phyloP scores from a whole-genome alignment of 2,888 invertebrate genomes.

The Eupsilia transversa region DNA sequence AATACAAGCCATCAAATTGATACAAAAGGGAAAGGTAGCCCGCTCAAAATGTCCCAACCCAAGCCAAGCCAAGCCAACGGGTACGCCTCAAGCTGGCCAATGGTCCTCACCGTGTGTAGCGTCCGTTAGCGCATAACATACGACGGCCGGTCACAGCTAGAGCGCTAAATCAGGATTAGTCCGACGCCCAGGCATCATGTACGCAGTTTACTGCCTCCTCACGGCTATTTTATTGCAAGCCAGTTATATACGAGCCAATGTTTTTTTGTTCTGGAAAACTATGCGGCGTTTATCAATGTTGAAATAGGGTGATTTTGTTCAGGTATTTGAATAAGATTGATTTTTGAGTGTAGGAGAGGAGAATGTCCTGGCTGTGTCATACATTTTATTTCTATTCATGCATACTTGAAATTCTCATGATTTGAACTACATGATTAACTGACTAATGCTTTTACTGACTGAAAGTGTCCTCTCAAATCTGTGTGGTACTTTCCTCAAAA shows the following conservation, averaged over 20 bases:
- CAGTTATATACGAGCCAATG: conserved; percentile 76
- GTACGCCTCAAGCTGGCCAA: conserved; percentile 48
- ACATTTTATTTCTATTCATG: not conserved
- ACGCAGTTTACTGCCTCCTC: conserved; percentile 83
- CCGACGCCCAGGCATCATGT: conserved; percentile 83
- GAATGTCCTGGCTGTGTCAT: no score
- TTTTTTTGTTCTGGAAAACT: conserved; percentile 62
- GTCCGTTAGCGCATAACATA: conserved; percentile 82
- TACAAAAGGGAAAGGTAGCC: no score
- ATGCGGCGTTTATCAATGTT: conserved; percentile 59
- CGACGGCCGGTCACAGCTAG: conserved; percentile 78
- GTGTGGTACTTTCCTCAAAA: no score
- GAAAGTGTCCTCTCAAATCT: no score
- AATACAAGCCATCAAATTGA: not conserved
- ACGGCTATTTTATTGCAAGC: conserved; percentile 84
- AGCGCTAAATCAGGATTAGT: conserved; percentile 89
- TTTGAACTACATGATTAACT: no score
- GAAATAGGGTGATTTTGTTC: conserved; percentile 37
- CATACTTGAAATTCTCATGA: no score
- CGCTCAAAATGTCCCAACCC: no score
- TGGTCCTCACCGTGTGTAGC: conserved; percentile 70
- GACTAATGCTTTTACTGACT: no score
- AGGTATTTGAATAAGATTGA: conserved; percentile 12
- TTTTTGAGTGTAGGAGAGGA: not conserved
- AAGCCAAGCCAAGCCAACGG: no score